Evolutionary conservation across 2,113 vertebrate genomes (phyloP).

Genomic region (Cathartes aura): DNA sequence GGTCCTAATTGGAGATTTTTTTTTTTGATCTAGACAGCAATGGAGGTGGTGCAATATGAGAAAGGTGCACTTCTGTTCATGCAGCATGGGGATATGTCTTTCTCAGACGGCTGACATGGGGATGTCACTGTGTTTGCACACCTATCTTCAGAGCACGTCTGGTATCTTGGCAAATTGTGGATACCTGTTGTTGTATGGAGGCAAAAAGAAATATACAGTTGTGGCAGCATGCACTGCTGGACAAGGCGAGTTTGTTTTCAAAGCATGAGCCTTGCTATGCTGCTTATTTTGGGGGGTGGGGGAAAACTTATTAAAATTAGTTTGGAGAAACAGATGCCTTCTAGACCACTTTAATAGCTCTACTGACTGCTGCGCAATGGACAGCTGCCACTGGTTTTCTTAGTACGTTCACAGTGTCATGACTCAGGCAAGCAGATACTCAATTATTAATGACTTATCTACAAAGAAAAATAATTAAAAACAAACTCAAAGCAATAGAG

Average conservation of each 20-base stretch:
- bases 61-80: not conserved
- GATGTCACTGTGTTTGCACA: not conserved
- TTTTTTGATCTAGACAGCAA: not conserved
- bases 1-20: not conserved
- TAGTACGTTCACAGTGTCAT: slow-evolving; percentile 16
- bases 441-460: slow-evolving; percentile 72
- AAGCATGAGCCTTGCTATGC: not conserved
- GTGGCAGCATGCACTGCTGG: not conserved
- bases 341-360: not conserved
- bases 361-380: not conserved
- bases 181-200: not conserved
- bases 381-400: slow-evolving; percentile 11
- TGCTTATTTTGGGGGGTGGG: not conserved
- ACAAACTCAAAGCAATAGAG: slow-evolving; percentile 63
- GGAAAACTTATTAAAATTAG: not conserved
- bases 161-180: not conserved
- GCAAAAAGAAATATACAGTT: not conserved
- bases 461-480: slow-evolving; percentile 69
- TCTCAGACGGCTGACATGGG: not conserved
- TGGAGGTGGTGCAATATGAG: not conserved
- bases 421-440: slow-evolving; percentile 50
- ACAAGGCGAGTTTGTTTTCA: not conserved
- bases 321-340: not conserved
- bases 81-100: not conserved
- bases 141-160: not conserved